Percentiles rank a stretch among this genome's conserved stretches.
phyloP scores from a whole-genome alignment of 1,140 invertebrate species.

The Drosophila baimaii region DNA sequence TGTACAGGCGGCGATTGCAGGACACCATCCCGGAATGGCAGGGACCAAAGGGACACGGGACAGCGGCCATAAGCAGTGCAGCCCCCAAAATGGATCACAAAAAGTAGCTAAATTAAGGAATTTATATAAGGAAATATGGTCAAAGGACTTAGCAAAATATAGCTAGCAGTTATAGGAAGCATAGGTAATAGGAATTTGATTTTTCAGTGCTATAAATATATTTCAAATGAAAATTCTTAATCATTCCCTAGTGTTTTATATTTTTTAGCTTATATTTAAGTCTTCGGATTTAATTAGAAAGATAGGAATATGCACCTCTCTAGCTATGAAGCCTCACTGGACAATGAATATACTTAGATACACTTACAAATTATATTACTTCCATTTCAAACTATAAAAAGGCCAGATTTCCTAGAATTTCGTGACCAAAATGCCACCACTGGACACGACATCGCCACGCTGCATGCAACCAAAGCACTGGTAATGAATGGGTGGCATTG shows the following conservation, averaged over 20 bases:
- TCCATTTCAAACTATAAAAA: no score
- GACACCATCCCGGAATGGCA: constrained; percentile 33
- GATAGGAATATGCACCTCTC: no score
- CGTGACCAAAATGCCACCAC: constrained; percentile 7
- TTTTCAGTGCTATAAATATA: no score
- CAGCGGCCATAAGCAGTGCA: constrained; percentile 7
- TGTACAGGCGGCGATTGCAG: constrained; percentile 78
- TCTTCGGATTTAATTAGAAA: neutral
- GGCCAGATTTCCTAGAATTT: neutral
- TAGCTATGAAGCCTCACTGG: no score
- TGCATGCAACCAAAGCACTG: constrained; percentile 61
- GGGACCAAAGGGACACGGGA: constrained; percentile 1
- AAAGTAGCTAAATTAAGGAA: neutral
- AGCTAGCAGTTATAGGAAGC: neutral
- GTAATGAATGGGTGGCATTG: constrained; percentile 73
- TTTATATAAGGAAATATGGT: neutral
- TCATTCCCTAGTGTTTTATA: no score
- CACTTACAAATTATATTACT: no score
- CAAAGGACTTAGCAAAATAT: neutral
- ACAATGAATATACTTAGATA: no score
- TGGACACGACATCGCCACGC: constrained; percentile 36
- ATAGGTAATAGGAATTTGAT: neutral
- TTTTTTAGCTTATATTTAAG: neutral
- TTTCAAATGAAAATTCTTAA: no score
- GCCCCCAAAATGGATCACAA: neutral